Evolutionary conservation across 2,113 vertebrate genomes (phyloP).

Genomic region (Serilophus lunatus): DNA sequence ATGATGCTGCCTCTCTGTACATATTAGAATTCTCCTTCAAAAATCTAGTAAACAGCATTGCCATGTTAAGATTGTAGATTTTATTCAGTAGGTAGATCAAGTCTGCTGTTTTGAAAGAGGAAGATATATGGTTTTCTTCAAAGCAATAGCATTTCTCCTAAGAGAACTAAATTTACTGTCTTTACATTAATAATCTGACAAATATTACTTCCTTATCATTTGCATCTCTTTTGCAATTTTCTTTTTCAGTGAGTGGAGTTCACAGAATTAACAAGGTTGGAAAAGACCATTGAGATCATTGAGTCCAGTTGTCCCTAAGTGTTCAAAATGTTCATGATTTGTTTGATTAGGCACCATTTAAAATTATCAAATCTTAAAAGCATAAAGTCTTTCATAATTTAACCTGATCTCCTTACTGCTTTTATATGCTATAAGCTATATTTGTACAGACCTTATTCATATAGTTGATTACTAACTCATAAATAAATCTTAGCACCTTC

Average conservation of each 20-base stretch:
- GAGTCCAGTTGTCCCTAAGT: no score
- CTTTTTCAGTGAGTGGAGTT: neutral
- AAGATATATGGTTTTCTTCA: neutral
- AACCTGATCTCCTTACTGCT: neutral
- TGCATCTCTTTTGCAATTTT: neutral
- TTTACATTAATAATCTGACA: neutral
- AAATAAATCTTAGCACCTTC: neutral
- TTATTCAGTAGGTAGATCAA: neutral
- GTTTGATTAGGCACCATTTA: neutral
- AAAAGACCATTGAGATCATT: no score
- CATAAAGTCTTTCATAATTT: neutral
- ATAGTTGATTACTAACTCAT: neutral
- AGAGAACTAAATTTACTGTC: neutral
- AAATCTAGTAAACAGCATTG: constrained; percentile 33
- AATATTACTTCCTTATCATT: neutral
- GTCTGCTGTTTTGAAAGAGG: neutral
- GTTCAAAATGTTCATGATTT: neutral
- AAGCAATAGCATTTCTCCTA: neutral
- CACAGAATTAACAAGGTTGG: no score
- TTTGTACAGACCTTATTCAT: neutral
- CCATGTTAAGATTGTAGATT: neutral
- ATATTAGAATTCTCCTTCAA: constrained; percentile 59
- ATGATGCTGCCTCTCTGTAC: constrained; percentile 53
- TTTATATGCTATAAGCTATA: neutral
- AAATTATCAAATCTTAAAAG: neutral